phyloP scores from a whole-genome alignment of 1,140 invertebrate species.

The Tetraneura akinire region DNA sequence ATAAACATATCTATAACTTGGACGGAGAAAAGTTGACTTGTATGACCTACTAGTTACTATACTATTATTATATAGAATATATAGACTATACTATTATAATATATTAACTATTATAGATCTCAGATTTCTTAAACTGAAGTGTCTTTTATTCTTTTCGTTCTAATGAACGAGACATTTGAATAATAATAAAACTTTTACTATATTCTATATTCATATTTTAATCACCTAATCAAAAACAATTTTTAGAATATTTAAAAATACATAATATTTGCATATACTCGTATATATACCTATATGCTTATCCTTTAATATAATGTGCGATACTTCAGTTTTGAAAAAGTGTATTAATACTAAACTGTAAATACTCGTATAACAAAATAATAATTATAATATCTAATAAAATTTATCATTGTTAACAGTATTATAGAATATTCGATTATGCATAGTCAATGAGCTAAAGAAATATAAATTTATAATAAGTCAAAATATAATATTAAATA shows the following conservation, averaged over 20 bases:
- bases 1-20: too few relatives aligned
- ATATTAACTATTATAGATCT: too few relatives aligned
- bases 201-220: background rate
- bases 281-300: too few relatives aligned
- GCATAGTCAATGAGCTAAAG: background rate
- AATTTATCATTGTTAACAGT: too few relatives aligned
- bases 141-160: background rate
- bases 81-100: too few relatives aligned
- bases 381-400: too few relatives aligned
- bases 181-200: background rate
- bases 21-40: background rate
- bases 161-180: background rate
- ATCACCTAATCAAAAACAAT: background rate
- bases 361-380: too few relatives aligned
- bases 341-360: too few relatives aligned
- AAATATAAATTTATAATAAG: background rate
- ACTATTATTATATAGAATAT: too few relatives aligned
- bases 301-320: too few relatives aligned
- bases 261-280: too few relatives aligned
- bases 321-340: too few relatives aligned
- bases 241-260: background rate
- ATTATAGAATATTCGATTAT: background rate
- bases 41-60: background rate
- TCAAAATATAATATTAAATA: background rate
- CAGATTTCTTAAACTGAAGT: conserved; percentile 5